Evolutionary conservation across 2,888 invertebrate genomes (phyloP), one percentile per base, ranked within the genome.

Genomic region (Crematogaster levior): DNA sequence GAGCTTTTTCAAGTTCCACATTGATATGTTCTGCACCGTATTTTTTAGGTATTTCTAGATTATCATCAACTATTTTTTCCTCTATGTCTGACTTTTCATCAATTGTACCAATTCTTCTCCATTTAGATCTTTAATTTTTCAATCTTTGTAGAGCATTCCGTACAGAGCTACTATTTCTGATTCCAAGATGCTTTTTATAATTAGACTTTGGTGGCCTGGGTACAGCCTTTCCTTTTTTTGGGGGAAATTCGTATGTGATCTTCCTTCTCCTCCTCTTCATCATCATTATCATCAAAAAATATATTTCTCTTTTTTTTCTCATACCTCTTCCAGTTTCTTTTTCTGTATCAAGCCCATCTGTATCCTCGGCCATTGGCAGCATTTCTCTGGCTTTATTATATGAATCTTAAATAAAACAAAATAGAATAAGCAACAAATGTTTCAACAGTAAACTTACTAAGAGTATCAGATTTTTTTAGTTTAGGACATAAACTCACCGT

Each of bases 311-410:
- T 43, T 43, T 18, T 60, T 60, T 60, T 34, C 30, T 27, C 18
- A 30, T 58, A 2, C 58, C 58, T 58, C 30, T 58, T 30, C 61
- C 37, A 4, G 10, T 63, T 43, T 43, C 37, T 63, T 63, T 63
- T 5, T 63, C 63, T 43, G 40, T 63, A 43, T 63, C 63, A 15
- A 63, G 40, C 40, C 63, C 63, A 63, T 63, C 40, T 43, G 63
- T 63, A 43, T 63, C 43, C 4, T 43, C 63, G 12, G 63, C 43
- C 43, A 43, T 63, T 63, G 63, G 43, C 3, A 63, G 63, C 27
- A 63, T 63, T 12, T 43, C 43, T 63, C 43, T 63, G 24, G 40
- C 63, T 63, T 63, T 63, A 7, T 5, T 6, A 63, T 63, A 63
- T 18, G 43, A 63, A 63, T 43, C 63, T 43, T 1, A 5, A 63